Conservation (phyloP, 2,113 vertebrate genomes). For the Typhlomys cinereus region DNA sequence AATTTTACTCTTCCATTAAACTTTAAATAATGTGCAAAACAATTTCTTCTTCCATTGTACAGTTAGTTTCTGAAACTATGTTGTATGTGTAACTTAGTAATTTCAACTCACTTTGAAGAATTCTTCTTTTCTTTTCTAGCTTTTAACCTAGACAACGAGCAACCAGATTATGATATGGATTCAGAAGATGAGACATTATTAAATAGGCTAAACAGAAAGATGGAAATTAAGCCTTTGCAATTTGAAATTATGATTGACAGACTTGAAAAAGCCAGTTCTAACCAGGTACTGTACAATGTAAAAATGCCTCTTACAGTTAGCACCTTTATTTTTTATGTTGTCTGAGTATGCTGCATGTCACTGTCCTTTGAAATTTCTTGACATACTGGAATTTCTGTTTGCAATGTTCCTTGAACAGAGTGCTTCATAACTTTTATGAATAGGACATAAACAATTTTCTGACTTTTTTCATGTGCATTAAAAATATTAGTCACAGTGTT, state of each 20-base stretch:
- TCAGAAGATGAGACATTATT: conserved; percentile 95
- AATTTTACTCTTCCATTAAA: conserved; percentile 39
- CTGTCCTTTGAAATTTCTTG: not conserved
- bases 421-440: conserved; percentile 35
- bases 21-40: conserved; percentile 1
- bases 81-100: conserved; percentile 3
- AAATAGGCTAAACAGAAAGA: conserved; percentile 94
- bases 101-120: conserved; percentile 65
- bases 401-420: conserved; percentile 12
- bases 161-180: conserved; percentile 97
- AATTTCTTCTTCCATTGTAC: not conserved
- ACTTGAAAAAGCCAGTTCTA: conserved; percentile 95
- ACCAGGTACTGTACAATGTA: conserved; percentile 88
- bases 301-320: conserved; percentile 32
- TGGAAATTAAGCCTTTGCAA: conserved; percentile 95
- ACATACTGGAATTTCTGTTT: conserved; percentile 48
- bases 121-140: conserved; percentile 82
- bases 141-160: conserved; percentile 93
- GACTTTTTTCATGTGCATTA: not conserved
- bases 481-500: conserved; percentile 14
- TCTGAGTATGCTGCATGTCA: conserved; percentile 28
- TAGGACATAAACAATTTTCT: conserved; percentile 8
- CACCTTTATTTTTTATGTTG: conserved; percentile 20
- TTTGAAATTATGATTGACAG: conserved; percentile 97
- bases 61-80: conserved; percentile 41